phyloP scores from a whole-genome alignment of 2,888 invertebrate species.

The Coenonympha glycerion region DNA sequence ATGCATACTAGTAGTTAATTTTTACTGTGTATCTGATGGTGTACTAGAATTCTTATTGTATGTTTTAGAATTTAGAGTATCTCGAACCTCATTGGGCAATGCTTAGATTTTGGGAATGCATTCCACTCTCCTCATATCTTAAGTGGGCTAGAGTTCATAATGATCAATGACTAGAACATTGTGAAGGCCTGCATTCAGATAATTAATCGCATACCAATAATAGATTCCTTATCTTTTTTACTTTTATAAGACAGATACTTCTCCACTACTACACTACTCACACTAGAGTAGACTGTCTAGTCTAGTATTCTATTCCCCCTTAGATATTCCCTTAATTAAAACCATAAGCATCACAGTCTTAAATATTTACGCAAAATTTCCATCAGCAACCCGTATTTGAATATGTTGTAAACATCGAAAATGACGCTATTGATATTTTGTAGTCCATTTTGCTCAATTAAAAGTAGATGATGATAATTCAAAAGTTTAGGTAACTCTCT shows the following conservation, averaged over 20 bases:
- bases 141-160: no score
- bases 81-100: not conserved
- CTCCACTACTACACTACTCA: no score
- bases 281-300: no score
- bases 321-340: no score
- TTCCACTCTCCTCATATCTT: not conserved
- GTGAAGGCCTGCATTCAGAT: no score
- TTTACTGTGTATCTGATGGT: not conserved
- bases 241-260: not conserved
- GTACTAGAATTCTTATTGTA: not conserved
- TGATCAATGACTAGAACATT: no score
- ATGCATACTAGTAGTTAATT: not conserved
- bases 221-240: no score
- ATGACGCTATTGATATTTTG: slow-evolving; percentile 47
- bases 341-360: slow-evolving; percentile 20
- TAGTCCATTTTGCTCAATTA: not conserved
- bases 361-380: slow-evolving; percentile 49
- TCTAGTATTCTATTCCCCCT: no score
- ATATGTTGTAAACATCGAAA: slow-evolving; percentile 46
- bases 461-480: not conserved
- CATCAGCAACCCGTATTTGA: slow-evolving; percentile 44
- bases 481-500: not conserved
- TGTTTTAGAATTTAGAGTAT: not conserved
- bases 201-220: no score
- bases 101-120: not conserved